Evolutionary conservation across 2,113 vertebrate genomes (phyloP), one percentile per base, ranked within the genome.

Genomic region (Motacilla tschutschensis): DNA sequence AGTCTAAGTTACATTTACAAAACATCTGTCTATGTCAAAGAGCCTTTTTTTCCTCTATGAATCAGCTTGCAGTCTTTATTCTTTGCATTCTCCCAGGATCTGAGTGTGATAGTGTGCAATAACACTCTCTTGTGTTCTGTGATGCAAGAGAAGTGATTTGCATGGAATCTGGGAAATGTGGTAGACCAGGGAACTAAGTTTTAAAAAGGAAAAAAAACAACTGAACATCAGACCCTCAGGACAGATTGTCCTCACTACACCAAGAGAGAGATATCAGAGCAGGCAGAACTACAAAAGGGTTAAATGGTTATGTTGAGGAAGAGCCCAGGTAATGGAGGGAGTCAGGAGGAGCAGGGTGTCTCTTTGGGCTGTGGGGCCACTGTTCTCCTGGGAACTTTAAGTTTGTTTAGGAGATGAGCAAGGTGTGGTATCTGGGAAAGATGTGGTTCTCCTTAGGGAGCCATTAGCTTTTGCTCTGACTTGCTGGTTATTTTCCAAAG

Each of bases 361-460:
- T 17, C 2, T 7, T 0, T 1, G 3, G 8, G 2, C 3, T 22
- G 4, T 0, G 0, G 31, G 43, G 12, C 43, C 69, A 63, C 16
- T 1, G 0, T 20, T 38, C 46, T 79, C 22, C 7, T 36, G 22
- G 24, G 53, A 81, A 6, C 31, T 55, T 29, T 33, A 10, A 43
- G 24, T 58, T 72, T 60, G 9, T 33, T 75, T 57, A 80, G 43
- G 21, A 75, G 7, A 81, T 54, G 35, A 58, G 10, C 19, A 51
- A 38, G 35, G 20, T 41, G 81, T 65, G 29, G 22, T 72, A 16
- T 22, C 50, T 79, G 62, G n/a, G 55, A 74, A 88, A 69, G 55
- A 36, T 0, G 0, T 38, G 10, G 5, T 38, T 86, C 41, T 75
- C 38, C 31, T 69, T 76, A 41, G 14, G 41, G 41, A 93, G 29